Evolutionary conservation across 1,140 invertebrate genomes (phyloP), one percentile per base, ranked within the genome.

Genomic region (Rhagoletis pomonella): DNA sequence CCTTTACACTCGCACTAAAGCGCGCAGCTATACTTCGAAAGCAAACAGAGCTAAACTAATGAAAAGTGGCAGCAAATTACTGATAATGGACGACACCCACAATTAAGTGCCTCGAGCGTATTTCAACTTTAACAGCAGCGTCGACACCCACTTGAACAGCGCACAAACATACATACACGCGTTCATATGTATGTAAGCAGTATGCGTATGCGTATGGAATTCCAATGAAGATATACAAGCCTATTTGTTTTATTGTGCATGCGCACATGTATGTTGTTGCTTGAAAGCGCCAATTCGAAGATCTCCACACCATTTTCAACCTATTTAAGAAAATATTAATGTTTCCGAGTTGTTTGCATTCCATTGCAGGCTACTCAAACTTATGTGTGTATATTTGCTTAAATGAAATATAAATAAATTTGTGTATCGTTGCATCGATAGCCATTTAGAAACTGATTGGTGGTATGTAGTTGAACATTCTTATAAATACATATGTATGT

Each of bases 61-160:
- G 47, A 81, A 81, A 81, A 81, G 47, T 81, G 73, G 67, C 67
- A 81, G 9, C 47, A 81, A 81, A 55, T 81, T 29, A 50, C 44
- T 81, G 73, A 81, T 81, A 58, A 81, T 81, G 47, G 73, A 55
- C 73, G 47, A 81, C 73, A 81, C 73, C 73, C 73, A 81, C 73
- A 81, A 81, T 81, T 50, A 81, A 81, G 47, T 81, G 9, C n/a
- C 73, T 81, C 73, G 2, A 55, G 47, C 47, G 47, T 58, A 55
- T 55, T 55, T 81, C 1, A 29, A 73, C 44, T 9, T 73, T 73
- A 47, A 47, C 69, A 73, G 39, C 69, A 73, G 29, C 73, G 73
- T 81, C 73, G 19, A 55, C 73, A 81, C 73, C 73, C 73, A 81
- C 73, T 81, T 81, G 73, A 81, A 47, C n/a, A 81, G 55, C 55